Percentiles rank a stretch among this genome's conserved stretches.
Conservation (phyloP, 2,113 vertebrate genomes). For the Deroptyus accipitrinus region DNA sequence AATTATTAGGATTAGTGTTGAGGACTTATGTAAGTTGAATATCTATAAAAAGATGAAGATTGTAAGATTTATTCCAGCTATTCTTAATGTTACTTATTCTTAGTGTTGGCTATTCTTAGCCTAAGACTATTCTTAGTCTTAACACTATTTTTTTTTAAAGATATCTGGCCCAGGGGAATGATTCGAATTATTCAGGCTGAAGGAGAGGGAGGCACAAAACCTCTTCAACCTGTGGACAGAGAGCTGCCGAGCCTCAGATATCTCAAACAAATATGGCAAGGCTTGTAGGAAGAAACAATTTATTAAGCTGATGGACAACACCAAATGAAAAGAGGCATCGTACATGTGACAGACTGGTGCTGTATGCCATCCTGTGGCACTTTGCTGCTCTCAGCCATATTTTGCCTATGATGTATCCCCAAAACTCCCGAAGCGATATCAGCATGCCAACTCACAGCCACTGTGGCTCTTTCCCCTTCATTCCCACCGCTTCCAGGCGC, state of each 20-base stretch:
- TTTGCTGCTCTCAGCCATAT: background rate
- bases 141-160: background rate
- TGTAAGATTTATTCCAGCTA: background rate
- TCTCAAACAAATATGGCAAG: background rate
- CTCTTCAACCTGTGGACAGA: background rate
- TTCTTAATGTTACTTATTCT: constrained; percentile 2
- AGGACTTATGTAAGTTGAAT: background rate
- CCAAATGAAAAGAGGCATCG: background rate
- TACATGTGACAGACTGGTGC: background rate
- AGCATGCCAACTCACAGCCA: background rate
- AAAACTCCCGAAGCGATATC: fast-evolving
- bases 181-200: background rate
- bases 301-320: background rate
- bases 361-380: background rate
- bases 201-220: background rate
- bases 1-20: background rate
- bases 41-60: background rate
- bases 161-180: background rate
- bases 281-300: background rate
- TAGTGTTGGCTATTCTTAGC: constrained; percentile 9
- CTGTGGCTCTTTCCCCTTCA: fast-evolving
- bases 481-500: background rate
- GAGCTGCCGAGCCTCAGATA: background rate
- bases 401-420: background rate
- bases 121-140: background rate